phyloP scores from a whole-genome alignment of 2,113 vertebrate genomes.

The Gymnocephalus cernua region DNA sequence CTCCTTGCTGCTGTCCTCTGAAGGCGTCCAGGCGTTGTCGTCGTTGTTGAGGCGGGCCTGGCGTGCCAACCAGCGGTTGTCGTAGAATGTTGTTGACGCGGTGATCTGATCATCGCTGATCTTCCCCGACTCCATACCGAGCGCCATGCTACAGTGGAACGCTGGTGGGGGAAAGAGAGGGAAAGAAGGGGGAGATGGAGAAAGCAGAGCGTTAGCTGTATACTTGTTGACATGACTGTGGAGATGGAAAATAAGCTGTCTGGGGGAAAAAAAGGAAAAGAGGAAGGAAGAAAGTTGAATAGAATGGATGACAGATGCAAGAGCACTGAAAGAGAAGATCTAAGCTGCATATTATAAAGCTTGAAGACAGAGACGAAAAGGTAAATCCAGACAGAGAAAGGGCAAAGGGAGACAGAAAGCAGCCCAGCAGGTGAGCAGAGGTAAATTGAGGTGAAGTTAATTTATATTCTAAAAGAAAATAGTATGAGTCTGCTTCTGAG shows the following conservation, averaged over 20 bases:
- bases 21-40: constrained; percentile 97
- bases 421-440: constrained; percentile 54
- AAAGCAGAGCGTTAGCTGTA: not conserved
- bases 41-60: constrained; percentile 95
- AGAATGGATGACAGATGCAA: not conserved
- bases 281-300: not conserved
- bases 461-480: constrained; percentile 72
- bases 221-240: not conserved
- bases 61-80: constrained; percentile 92
- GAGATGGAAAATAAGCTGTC: not conserved
- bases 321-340: constrained; percentile 6
- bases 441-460: constrained; percentile 69
- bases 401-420: constrained; percentile 13
- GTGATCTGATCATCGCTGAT: constrained; percentile 96
- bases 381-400: constrained; percentile 30
- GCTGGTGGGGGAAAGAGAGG: constrained; percentile 73
- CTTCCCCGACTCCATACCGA: constrained; percentile 96
- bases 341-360: not conserved
- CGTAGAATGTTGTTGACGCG: constrained; percentile 92
- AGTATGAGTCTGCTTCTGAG: constrained; percentile 35
- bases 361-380: constrained; percentile 4
- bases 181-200: not conserved
- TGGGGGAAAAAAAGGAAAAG: not conserved
- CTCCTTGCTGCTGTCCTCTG: constrained; percentile 95
- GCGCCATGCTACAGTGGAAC: constrained; percentile 92